phyloP scores from a whole-genome alignment of 2,888 invertebrate species.

The Prosopocoilus inquinatus region DNA sequence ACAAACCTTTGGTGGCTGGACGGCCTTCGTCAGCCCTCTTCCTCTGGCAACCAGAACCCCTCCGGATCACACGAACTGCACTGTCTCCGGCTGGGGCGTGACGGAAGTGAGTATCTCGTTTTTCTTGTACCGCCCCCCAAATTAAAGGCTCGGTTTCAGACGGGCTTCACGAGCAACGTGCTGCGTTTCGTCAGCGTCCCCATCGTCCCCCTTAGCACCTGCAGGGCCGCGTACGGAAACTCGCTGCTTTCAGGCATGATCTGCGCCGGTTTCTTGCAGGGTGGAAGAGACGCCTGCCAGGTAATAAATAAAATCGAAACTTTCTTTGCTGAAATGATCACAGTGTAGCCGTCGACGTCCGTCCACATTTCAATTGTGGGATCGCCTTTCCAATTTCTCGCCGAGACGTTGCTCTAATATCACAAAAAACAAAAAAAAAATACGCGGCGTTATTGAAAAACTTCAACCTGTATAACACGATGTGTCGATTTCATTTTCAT shows the following conservation, averaged over 20 bases:
- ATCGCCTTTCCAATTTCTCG: too few relatives aligned
- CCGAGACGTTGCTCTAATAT: too few relatives aligned
- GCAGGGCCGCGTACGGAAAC: slow-evolving; percentile 11
- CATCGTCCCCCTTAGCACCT: slow-evolving; percentile 8
- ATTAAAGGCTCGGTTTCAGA: slow-evolving; percentile 3
- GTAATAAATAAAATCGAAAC: too few relatives aligned
- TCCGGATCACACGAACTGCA: slow-evolving; percentile 10
- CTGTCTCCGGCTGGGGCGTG: slow-evolving; percentile 25
- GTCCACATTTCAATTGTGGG: too few relatives aligned
- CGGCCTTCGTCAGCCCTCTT: slow-evolving; percentile 9
- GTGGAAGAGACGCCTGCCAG: slow-evolving; percentile 27
- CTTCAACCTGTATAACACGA: too few relatives aligned
- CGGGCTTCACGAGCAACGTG: slow-evolving; percentile 6
- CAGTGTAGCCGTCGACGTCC: too few relatives aligned
- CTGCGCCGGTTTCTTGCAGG: slow-evolving; percentile 23
- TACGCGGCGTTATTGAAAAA: too few relatives aligned
- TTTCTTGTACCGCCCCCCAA: too few relatives aligned
- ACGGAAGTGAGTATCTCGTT: slow-evolving; percentile 6
- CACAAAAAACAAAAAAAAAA: too few relatives aligned
- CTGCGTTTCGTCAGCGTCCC: slow-evolving; percentile 11
- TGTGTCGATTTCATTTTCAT: too few relatives aligned
- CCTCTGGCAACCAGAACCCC: slow-evolving; percentile 10
- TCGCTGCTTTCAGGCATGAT: slow-evolving; percentile 22
- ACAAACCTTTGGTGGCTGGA: slow-evolving; percentile 15
- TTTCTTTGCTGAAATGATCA: too few relatives aligned